Conservation (phyloP, 37 sponge, comb jelly and placozoan species). For the Mnemiopsis leidyi region DNA sequence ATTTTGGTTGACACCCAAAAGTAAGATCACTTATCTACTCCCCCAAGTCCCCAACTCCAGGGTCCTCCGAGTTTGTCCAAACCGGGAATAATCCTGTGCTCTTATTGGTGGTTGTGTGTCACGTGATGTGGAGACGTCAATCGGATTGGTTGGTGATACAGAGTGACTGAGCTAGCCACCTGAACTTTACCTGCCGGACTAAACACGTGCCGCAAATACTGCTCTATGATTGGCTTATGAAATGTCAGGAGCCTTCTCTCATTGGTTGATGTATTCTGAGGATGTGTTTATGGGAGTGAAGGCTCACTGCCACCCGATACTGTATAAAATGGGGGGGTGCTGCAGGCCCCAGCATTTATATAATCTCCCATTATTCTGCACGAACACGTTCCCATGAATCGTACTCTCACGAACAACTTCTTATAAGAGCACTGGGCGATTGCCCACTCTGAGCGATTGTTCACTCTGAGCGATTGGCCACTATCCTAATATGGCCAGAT, state of each 20-base stretch:
- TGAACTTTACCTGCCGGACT: not conserved
- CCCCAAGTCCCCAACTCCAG: not conserved
- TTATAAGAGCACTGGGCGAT: too few species aligned
- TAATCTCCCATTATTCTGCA: not conserved
- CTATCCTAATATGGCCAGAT: too few species aligned
- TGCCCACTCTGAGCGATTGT: too few species aligned
- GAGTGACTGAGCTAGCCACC: not conserved
- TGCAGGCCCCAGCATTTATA: not conserved
- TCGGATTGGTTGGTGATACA: not conserved
- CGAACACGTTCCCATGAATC: too few species aligned
- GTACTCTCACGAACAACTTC: too few species aligned
- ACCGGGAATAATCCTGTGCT: not conserved
- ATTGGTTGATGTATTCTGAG: not conserved
- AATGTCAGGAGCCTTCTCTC: not conserved
- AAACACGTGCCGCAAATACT: not conserved
- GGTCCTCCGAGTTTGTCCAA: not conserved
- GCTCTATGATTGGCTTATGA: not conserved
- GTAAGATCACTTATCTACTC: not conserved
- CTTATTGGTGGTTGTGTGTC: not conserved
- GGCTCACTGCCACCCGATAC: not conserved
- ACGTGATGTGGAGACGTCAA: not conserved
- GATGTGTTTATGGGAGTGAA: not conserved
- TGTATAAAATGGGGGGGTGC: not conserved
- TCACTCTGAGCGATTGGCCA: too few species aligned
- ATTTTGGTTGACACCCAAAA: not conserved